Evolutionary conservation across 2,888 invertebrate species (phyloP), one percentile per base, ranked within the genome.

Genomic region (Ornithoptera priamus): DNA sequence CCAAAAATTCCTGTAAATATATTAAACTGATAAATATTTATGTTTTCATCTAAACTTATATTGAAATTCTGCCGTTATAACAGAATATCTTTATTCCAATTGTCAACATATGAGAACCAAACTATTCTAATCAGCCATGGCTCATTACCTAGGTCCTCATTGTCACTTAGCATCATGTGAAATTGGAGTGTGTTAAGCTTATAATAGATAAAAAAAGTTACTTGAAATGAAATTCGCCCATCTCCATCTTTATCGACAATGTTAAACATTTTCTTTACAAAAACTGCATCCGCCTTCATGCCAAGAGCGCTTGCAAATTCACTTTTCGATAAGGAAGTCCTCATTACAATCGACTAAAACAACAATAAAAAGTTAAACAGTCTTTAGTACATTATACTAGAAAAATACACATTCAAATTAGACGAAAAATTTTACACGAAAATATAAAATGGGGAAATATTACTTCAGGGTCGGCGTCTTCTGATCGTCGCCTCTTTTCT

Each of bases 261-360:
- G 79, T 98, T 98, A 84, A 99, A 99, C 99, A 99, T 99, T 88
- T 98, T 97, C 80, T 97, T 96, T 0, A 99, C 98, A 83, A 99
- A 99, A 67, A 99, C 96, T 30, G 98, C 98, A 79, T 98, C 97
- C 0, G 97, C 93, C 83, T 97, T 97, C 99, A 99, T 99, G 57
- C 99, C 99, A 6, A 99, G 91, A 0, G 99, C 99, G 67, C 97
- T 97, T 0, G 99, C 99, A 80, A 99, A 98, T 87, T 99, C 99
- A 64, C 96, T 94, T 81, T 97, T 97, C 0, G 98, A 97, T 70
- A 98, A 85, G 0, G 97, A 97, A 0, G 98, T 98, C 65, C 98
- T 93, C 98, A 98, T 98, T 0, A 98, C 97, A 73, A 97, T 97
- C 65, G 98, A 96, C 70, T 92, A 83, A 57, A 86, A 86, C 8